Base-by-base conservation (phyloP, 1,140 invertebrate species). In the Trichogramma pretiosum region DNA sequence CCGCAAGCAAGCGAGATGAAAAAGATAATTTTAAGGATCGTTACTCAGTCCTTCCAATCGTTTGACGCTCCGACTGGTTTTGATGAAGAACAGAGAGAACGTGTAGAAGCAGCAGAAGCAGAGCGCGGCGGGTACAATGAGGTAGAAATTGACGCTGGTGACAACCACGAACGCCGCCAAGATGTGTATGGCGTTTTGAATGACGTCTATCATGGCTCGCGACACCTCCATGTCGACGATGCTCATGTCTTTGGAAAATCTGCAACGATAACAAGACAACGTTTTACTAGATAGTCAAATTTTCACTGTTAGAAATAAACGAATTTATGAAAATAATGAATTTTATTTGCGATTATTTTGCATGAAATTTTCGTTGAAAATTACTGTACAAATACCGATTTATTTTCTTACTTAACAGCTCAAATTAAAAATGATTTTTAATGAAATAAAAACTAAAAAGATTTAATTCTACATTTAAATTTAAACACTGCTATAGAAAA, bases 31-130 rank as follows among this genome's bases (percentile, higher is more conserved):
- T 34, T 8, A 33, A 14, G 23, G 19, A 19, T 56, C 79, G 81
- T 84, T 78, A 92, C 89, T 86, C 62, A 84, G 81, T 61, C 84
- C 87, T 76, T 95, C 91, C 44, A 94, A 74, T 48, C 90, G 77
- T 70, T 94, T 94, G 13, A 94, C 75, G 70, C 84, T 87, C 47
- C 90, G 74, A 18, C 86, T 88, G 0, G 89, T 87, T 17, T 74
- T 74, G 16, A 96, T 70, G 65, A 93, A 95, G 61, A 90, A 83
- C 44, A 75, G 71, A 26, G 89, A 68, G 34, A 92, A 68, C 88
- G 81, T 16, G 91, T 59, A 17, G 90, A 78, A 13, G 7, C 81
- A 72, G 54, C 83, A 48, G 0, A 74, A 74, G 17, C 93, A 74
- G 13, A 84, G 59, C 10, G 79, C 5, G 1, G 85, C 84, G 1